phyloP scores from a whole-genome alignment of 2,113 vertebrate genomes.

The Pelecanoides urinatrix region DNA sequence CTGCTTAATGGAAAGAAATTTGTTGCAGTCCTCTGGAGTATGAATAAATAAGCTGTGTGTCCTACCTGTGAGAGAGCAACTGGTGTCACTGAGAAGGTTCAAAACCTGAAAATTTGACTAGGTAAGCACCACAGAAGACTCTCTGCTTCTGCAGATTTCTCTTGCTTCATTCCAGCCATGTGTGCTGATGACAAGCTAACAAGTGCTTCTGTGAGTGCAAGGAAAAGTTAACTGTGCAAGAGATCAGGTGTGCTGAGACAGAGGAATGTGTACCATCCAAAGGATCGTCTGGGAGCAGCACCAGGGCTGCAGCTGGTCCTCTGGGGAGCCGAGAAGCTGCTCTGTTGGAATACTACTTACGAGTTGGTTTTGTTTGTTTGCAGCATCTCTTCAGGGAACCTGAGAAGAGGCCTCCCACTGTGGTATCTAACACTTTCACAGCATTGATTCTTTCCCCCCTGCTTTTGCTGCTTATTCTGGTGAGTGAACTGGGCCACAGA shows the following conservation, averaged over 20 bases:
- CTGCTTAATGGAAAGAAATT: background rate
- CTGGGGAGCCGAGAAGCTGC: background rate
- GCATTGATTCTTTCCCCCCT: conserved; percentile 90
- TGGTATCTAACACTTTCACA: conserved; percentile 95
- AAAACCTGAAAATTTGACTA: background rate
- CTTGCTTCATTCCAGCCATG: background rate
- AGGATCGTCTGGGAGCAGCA: background rate
- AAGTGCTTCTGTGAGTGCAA: background rate
- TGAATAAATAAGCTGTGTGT: background rate
- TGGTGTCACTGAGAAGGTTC: background rate
- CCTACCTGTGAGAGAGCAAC: background rate
- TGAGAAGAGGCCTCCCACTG: conserved; percentile 94
- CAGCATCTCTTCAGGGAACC: conserved; percentile 97
- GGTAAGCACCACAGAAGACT: background rate
- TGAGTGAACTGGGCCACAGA: conserved; percentile 66
- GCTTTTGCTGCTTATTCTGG: conserved; percentile 92
- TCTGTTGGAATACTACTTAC: background rate
- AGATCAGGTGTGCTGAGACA: background rate
- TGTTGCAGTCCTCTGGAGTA: background rate
- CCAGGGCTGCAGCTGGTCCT: background rate
- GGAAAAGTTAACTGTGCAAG: background rate
- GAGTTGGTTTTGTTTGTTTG: background rate
- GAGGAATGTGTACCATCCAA: background rate
- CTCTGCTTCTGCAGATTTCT: background rate
- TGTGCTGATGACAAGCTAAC: background rate